Evolutionary conservation across 2,797 vertebrate species (phyloP), one percentile per base, ranked within the genome.

Genomic region (Paguma larvata): DNA sequence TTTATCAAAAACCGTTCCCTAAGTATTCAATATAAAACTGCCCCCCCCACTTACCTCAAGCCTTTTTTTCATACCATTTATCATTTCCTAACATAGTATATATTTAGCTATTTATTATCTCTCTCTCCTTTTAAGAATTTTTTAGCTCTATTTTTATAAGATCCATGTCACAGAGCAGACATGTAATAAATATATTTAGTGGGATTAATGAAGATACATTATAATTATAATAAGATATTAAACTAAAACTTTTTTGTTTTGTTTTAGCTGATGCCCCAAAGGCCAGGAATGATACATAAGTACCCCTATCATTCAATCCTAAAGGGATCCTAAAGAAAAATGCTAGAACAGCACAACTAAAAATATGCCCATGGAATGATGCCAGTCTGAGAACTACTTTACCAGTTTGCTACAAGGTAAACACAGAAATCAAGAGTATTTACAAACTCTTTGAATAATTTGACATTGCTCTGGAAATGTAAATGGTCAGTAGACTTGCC

Each of bases 321-420:
- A 38, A 80, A 80, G 53, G 14, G 23, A 63, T 41, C 84, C 75
- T 77, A 62, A 68, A 63, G n/a, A 23, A 82, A 95, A 75, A 4
- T 75, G 48, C 59, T 65, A 67, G 7, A 92, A 84, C 25, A 93
- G 23, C 16, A 46, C 12, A 65, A 89, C 16, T 92, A 41, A 59
- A 85, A 85, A n/a, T 62, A 56, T 56, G 16, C 25, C 56, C 27
- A 2, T 34, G 32, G 21, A 62, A 86, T 41, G 6, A n/a, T 85
- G 8, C 51, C 30, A 88, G 65, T 27, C 59, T 21, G 51, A 65
- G 14, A 80, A 80, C 14, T 75, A 44, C 67, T 89, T 82, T 68
- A 91, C 59, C 59, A 32, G 18, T 77, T 77, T 83, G 46, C 51
- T 85, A 34, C 16, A 94, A 73, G 30, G 78, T 94, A 91, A 86